Percentiles rank a stretch among this genome's conserved stretches.
Conservation (phyloP, 2,113 vertebrate species). For the Tetrax tetrax region DNA sequence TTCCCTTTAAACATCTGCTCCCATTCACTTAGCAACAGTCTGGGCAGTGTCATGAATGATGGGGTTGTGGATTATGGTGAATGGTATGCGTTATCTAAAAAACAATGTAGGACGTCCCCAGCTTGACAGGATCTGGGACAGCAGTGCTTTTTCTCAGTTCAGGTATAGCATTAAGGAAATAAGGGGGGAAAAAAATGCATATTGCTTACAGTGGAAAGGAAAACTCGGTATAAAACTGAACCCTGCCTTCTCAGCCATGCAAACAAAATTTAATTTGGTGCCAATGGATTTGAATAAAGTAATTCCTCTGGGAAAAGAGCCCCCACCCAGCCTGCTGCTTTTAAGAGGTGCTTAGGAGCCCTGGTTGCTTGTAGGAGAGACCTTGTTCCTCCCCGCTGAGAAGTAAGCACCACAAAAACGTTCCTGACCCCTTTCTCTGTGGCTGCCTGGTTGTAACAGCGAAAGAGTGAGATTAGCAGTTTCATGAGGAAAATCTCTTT, state of each 20-base stretch:
- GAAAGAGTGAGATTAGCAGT: not conserved
- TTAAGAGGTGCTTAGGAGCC: not conserved
- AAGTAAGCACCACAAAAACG: not conserved
- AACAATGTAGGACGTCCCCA: not conserved
- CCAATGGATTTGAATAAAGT: not conserved
- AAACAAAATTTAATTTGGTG: not conserved
- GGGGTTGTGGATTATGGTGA: slow-evolving; percentile 28
- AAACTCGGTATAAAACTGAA: not conserved
- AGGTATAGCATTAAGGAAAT: not conserved
- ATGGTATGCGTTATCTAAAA: slow-evolving; percentile 36
- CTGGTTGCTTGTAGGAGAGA: not conserved
- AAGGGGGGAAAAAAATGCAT: not conserved
- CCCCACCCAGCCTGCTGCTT: not conserved
- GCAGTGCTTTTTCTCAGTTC: not conserved
- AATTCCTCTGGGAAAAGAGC: not conserved
- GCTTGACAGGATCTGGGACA: not conserved
- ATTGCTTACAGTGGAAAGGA: not conserved
- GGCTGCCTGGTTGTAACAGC: not conserved
- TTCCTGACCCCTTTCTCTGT: not conserved
- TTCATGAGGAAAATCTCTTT: not conserved
- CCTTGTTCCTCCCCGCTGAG: not conserved
- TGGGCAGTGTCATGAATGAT: slow-evolving; percentile 23
- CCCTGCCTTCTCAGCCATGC: not conserved
- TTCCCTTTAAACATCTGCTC: slow-evolving; percentile 72
- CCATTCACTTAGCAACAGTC: slow-evolving; percentile 48